A percentile compares a stretch with the other conserved stretches of the same genome.
phyloP scores from a whole-genome alignment of 2,888 invertebrate species.

The Eutolmus rufibarbis region DNA sequence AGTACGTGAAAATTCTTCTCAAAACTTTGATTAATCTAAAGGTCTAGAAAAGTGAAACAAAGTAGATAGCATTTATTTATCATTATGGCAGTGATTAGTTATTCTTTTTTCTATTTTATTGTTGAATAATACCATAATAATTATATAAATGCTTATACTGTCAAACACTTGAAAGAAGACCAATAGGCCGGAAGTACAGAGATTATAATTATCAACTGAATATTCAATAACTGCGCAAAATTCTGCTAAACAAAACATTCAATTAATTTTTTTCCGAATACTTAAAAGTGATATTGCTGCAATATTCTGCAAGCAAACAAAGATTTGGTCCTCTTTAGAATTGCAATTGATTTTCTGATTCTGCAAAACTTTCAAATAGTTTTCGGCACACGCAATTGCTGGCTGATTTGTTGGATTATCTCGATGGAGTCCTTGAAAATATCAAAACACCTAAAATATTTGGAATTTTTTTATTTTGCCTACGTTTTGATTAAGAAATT shows the following conservation, averaged over 20 bases:
- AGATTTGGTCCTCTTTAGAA: not conserved
- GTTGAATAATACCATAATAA: not conserved
- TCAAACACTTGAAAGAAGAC: not conserved
- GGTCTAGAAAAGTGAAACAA: too few species aligned
- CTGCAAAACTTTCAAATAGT: not conserved
- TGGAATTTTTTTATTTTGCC: not conserved
- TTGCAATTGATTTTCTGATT: not conserved
- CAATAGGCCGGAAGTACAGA: not conserved
- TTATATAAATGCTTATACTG: not conserved
- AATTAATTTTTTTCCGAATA: not conserved
- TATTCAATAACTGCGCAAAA: not conserved
- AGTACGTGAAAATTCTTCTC: too few species aligned
- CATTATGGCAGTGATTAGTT: too few species aligned
- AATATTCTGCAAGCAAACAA: not conserved
- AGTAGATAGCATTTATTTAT: too few species aligned
- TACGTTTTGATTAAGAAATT: slow-evolving; percentile 23
- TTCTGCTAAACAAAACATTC: not conserved
- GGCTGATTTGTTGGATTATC: slow-evolving; percentile 19
- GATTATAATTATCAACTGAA: not conserved
- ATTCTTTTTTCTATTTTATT: too few species aligned
- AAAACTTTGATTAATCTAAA: too few species aligned
- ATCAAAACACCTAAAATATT: slow-evolving; percentile 26
- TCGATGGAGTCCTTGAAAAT: slow-evolving; percentile 3
- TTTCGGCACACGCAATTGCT: not conserved
- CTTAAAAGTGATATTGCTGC: not conserved